Evolutionary conservation across 1,140 invertebrate genomes (phyloP), one percentile per base, ranked within the genome.

Genomic region (Neodiprion virginianus): DNA sequence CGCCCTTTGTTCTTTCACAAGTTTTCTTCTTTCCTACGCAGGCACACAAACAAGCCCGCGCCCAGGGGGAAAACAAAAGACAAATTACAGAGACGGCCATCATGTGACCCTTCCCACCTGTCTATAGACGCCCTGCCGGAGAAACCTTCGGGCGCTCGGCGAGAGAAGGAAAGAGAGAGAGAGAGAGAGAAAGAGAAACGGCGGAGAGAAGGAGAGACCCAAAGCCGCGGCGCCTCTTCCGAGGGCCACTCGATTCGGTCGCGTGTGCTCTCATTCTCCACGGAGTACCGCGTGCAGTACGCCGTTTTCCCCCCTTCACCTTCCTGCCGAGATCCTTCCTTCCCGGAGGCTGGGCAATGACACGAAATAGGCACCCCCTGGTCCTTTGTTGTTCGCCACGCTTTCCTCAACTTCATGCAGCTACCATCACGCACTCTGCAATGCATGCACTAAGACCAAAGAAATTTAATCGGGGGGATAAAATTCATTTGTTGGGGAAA

Each of bases 101-200:
- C 81, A 82, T 83, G 85, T 75, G 85, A 86, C 80, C 85, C 81
- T 83, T 83, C 78, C 82, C 85, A 88, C 85, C 85, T 86, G 85
- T 83, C 82, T 79, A 79, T 71, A 74, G 48, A 50, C 53, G 40
- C 66, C 48, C 14, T 61, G 40, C 50, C 23, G 66, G 53, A 48
- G 61, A 72, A 72, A 72, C 72, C 69, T 17, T 61, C 53, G 53
- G 53, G 53, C 53, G n/a, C 7, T 61, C n/a, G 11, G 2, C 28
- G 28, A 40, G 9, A 71, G 49, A 73, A 67, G 71, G 68, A 72
- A 40, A 71, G 40, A 53, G 12, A 48, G 21, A 75, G 28, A 11
- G 61, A 28, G 50, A 53, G 21, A 61, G 67, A 65, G 61, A 74
- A 28, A 49, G 53, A 12, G 53, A 69, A 69, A 40, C 28, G 28